These are phyloP conservation scores for Ceratina japonica DNA, from an alignment of 1,140 invertebrate species.

Conservation along the genomic window DNA sequence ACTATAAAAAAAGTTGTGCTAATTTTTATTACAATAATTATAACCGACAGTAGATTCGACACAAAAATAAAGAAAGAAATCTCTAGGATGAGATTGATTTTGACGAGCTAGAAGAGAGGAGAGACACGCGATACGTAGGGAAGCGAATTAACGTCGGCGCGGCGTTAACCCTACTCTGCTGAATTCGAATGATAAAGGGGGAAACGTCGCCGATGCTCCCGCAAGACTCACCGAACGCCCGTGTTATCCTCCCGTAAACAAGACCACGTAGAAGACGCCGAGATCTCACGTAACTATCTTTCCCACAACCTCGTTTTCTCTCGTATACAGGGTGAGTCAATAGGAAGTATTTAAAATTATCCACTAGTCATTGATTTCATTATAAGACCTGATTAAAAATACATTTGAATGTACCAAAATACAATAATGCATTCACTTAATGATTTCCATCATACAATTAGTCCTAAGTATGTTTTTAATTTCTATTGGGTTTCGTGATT, in stretches of 20 bases:
- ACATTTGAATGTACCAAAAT: too few relatives aligned
- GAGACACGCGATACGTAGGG: not conserved
- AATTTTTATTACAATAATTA: too few relatives aligned
- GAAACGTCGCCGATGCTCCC: constrained; percentile 56
- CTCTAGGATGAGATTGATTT: not conserved
- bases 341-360: too few relatives aligned
- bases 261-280: constrained; percentile 48
- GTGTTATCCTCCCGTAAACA: constrained; percentile 61
- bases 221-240: constrained; percentile 60
- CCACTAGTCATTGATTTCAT: too few relatives aligned
- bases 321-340: too few relatives aligned
- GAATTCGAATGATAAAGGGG: constrained; percentile 72
- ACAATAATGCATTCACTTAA: too few relatives aligned
- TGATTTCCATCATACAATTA: too few relatives aligned
- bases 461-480: too few relatives aligned
- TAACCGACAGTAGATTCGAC: not conserved
- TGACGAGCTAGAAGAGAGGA: not conserved
- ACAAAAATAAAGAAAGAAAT: not conserved
- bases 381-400: too few relatives aligned
- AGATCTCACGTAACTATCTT: constrained; percentile 66
- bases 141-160: constrained; percentile 10
- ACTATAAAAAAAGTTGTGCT: too few relatives aligned
- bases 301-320: constrained; percentile 72
- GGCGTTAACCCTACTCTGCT: constrained; percentile 59
- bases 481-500: too few relatives aligned